phyloP scores from a whole-genome alignment of 92 coral and sea anemone species.

The Micromussa lordhowensis region DNA sequence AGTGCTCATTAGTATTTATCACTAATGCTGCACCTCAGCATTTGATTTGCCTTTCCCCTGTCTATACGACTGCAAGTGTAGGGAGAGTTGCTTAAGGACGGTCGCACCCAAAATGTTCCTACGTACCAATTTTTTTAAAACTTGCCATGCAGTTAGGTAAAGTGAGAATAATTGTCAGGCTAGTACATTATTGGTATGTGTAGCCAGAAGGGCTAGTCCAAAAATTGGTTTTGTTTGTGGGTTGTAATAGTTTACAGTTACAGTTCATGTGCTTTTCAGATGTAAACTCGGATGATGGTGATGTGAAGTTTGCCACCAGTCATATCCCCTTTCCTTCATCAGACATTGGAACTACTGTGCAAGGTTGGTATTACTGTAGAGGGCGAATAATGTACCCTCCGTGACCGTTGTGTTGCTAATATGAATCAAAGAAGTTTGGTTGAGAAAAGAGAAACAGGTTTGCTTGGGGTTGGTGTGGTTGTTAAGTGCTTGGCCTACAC shows the following conservation, averaged over 20 bases:
- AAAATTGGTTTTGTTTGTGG: neutral
- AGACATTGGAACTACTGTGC: slow-evolving; percentile 52
- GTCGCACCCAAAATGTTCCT: too few relatives aligned
- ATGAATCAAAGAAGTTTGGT: neutral
- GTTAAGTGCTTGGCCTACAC: neutral
- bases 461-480: neutral
- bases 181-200: too few relatives aligned
- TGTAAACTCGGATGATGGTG: slow-evolving; percentile 28
- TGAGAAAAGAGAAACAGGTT: neutral
- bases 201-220: too few relatives aligned
- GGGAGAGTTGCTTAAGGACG: too few relatives aligned
- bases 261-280: slow-evolving; percentile 28
- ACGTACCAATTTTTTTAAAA: too few relatives aligned
- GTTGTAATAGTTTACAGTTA: neutral
- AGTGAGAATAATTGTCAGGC: too few relatives aligned
- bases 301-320: slow-evolving; percentile 52
- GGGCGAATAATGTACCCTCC: neutral
- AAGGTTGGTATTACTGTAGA: slow-evolving; percentile 54
- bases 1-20: too few relatives aligned
- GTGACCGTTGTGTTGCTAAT: neutral
- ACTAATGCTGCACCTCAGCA: too few relatives aligned
- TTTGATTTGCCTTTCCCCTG: too few relatives aligned
- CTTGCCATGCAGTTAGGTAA: too few relatives aligned
- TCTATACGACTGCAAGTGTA: too few relatives aligned
- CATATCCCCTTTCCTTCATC: slow-evolving; percentile 69